phyloP scores from a whole-genome alignment of 1,140 invertebrate genomes.

The Dysdera silvatica region DNA sequence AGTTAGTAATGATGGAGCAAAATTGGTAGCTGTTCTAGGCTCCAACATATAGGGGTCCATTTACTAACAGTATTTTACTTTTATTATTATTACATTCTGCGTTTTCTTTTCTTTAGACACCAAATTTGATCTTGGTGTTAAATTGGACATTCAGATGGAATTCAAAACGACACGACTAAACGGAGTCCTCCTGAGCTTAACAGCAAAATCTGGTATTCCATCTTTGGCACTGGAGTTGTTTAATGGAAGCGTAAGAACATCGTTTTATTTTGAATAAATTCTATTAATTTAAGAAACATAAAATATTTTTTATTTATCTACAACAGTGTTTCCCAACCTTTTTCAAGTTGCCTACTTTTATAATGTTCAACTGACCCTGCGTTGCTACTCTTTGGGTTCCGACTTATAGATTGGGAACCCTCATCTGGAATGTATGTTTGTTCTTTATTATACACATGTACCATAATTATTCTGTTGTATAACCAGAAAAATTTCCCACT shows the following conservation, averaged over 20 bases:
- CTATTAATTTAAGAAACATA: not conserved
- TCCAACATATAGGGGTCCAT: too few species aligned
- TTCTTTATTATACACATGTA: too few species aligned
- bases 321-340: not conserved
- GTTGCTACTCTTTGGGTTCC: too few species aligned
- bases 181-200: slow-evolving; percentile 68
- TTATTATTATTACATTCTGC: not conserved
- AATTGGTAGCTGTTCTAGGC: too few species aligned
- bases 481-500: too few species aligned
- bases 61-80: too few species aligned
- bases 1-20: too few species aligned
- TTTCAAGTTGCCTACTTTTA: too few species aligned
- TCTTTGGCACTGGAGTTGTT: slow-evolving; percentile 66
- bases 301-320: not conserved
- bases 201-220: slow-evolving; percentile 54
- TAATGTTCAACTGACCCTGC: too few species aligned
- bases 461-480: too few species aligned
- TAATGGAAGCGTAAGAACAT: slow-evolving; percentile 57
- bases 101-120: slow-evolving; percentile 49
- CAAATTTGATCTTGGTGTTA: slow-evolving; percentile 58
- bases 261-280: not conserved
- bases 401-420: too few species aligned
- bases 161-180: slow-evolving; percentile 73
- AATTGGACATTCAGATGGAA: slow-evolving; percentile 65
- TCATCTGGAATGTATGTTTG: too few species aligned